Base-by-base conservation (phyloP, 1,140 invertebrate genomes). In the Neodiprion virginianus region DNA sequence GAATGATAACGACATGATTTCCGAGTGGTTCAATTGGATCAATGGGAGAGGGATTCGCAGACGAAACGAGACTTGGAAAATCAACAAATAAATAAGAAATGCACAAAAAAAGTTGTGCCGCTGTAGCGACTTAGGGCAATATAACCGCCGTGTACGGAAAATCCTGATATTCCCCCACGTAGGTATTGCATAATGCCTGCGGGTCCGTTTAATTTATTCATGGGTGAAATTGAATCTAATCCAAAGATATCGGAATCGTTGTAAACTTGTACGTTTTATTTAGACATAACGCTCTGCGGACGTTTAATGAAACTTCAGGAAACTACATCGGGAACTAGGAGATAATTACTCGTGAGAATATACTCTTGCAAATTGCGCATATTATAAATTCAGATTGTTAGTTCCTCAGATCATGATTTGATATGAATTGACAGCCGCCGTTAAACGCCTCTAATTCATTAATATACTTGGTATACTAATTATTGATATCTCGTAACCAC, bases 371-470 rank as follows among this genome's bases (percentile, higher is more conserved):
- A 61, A 14, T 61, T 61, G 53, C n/a, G 53, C 53, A 61, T 5
- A 61, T 61, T 40, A 40, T 40, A 40, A 1, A 61, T 67, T 47
- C 50, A 74, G 47, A 69, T 48, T 61, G 72, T 66, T 48, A 74
- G 70, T 74, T 73, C 67, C 61, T 66, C 73, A 79, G 79, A 80
- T 79, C 80, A 79, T 74, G 72, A 67, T 21, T 66, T 75, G 75
- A 76, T 78, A 77, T 75, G 77, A 73, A 40, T 40, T 76, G 73
- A 75, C 66, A 75, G 76, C 77, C 75, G 74, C 71, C 69, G 67
- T 72, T 50, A 71, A 76, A 69, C 48, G 76, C 65, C n/a, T 75
- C 72, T 78, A 79, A 82, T 81, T 78, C 79, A 79, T 81, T 79
- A 79, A 82, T 80, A 74, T 73, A 47, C 67, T 66, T n/a, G 28